Conservation (phyloP, 2,113 vertebrate species). For the Hippopotamus amphibius region DNA sequence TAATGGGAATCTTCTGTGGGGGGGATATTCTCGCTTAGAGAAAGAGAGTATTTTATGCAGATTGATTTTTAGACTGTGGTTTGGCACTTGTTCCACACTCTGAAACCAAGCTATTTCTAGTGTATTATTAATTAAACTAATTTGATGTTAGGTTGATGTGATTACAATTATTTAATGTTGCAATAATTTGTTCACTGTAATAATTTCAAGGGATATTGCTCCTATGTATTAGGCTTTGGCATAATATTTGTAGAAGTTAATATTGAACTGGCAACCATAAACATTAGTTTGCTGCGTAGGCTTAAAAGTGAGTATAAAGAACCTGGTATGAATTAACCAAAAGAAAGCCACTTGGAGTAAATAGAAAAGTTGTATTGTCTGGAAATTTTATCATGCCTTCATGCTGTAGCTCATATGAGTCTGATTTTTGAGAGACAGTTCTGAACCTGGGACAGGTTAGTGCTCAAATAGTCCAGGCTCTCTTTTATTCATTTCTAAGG, state of each 20-base stretch:
- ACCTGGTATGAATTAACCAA: slow-evolving; percentile 30
- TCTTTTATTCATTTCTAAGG: slow-evolving; percentile 56
- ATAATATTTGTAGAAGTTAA: slow-evolving; percentile 22
- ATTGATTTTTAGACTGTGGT: slow-evolving; percentile 13
- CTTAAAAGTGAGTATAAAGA: slow-evolving; percentile 41
- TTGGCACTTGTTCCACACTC: slow-evolving; percentile 40
- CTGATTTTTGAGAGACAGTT: slow-evolving; percentile 10
- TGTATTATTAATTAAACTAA: slow-evolving; percentile 27
- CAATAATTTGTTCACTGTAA: slow-evolving; percentile 11
- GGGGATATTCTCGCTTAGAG: neutral
- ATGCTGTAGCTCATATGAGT: neutral
- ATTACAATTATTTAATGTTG: slow-evolving; percentile 20
- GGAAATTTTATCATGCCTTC: slow-evolving; percentile 2
- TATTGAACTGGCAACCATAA: neutral
- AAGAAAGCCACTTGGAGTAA: slow-evolving; percentile 3
- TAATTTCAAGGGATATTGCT: slow-evolving; percentile 45
- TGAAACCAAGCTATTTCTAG: slow-evolving; percentile 36
- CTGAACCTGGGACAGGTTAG: slow-evolving; percentile 21
- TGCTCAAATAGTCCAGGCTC: neutral
- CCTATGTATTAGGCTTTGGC: neutral
- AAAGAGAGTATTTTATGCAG: neutral
- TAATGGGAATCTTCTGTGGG: neutral
- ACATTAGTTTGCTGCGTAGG: neutral
- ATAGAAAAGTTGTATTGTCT: neutral
- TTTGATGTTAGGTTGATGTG: neutral